Evolutionary conservation across 2,888 invertebrate genomes (phyloP).

Genomic region (Elgonia sp.): DNA sequence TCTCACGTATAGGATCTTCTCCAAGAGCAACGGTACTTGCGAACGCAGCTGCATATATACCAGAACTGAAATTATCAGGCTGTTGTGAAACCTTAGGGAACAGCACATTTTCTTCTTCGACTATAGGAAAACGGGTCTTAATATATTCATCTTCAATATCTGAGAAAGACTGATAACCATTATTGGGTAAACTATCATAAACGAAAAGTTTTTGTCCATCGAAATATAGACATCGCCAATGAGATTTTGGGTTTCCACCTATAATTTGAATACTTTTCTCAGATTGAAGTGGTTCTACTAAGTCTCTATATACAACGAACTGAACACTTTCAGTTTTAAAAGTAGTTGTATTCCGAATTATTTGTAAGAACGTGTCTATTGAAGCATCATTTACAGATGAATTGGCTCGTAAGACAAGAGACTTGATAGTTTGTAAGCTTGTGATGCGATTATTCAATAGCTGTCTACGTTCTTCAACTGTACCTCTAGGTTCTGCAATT

Average conservation of each 20-base stretch:
- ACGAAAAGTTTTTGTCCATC: neutral
- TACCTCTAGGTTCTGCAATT: neutral
- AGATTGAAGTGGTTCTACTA: neutral
- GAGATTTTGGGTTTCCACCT: neutral
- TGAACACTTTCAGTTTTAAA: neutral
- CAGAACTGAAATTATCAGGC: slow-evolving; percentile 67
- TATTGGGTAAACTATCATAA: slow-evolving; percentile 27
- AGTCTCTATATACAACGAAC: neutral
- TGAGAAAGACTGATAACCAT: neutral
- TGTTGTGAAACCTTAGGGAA: slow-evolving; percentile 43
- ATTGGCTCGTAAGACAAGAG: neutral
- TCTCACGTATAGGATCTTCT: neutral
- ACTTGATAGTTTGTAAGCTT: neutral
- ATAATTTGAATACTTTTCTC: slow-evolving; percentile 5
- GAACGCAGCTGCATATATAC: slow-evolving; percentile 21
- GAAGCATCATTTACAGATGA: neutral
- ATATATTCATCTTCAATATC: neutral
- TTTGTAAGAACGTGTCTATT: neutral
- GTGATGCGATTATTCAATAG: neutral
- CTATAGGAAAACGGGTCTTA: neutral
- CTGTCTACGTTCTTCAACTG: neutral
- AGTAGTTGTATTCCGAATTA: neutral
- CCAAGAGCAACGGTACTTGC: neutral
- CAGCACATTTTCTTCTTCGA: neutral
- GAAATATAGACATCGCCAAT: slow-evolving; percentile 3